phyloP scores from a whole-genome alignment of 2,113 vertebrate species.

The Lagopus leucura region DNA sequence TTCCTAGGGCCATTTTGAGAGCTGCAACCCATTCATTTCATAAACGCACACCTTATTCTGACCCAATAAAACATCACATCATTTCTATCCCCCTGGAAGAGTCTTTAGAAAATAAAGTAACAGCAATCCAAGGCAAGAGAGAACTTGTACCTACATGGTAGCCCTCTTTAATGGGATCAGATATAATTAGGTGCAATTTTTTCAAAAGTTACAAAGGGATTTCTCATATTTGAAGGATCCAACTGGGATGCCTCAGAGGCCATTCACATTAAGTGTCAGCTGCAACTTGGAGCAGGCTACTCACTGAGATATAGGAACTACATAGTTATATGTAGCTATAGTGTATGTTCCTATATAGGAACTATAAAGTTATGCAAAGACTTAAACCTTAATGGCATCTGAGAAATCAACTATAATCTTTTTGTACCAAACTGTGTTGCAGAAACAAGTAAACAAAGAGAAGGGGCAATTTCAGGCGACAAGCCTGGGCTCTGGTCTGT shows the following conservation, averaged over 20 bases:
- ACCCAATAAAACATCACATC: neutral
- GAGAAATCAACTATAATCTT: neutral
- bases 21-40: neutral
- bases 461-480: neutral
- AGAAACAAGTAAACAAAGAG: neutral
- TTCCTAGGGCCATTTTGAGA: neutral
- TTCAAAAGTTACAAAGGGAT: neutral
- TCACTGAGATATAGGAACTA: neutral
- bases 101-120: neutral
- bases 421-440: neutral
- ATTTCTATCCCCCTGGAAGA: neutral
- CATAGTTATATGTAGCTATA: too few relatives aligned
- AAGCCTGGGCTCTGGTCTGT: neutral
- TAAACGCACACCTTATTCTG: neutral
- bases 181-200: neutral
- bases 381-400: neutral
- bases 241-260: neutral
- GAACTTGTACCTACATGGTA: neutral
- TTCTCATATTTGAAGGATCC: neutral
- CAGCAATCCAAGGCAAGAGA: neutral
- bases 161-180: neutral
- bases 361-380: neutral
- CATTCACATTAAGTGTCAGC: neutral
- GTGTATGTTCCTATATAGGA: too few relatives aligned
- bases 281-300: neutral